Conservation (phyloP, 2,888 invertebrate species). For the Tyria jacobaeae region DNA sequence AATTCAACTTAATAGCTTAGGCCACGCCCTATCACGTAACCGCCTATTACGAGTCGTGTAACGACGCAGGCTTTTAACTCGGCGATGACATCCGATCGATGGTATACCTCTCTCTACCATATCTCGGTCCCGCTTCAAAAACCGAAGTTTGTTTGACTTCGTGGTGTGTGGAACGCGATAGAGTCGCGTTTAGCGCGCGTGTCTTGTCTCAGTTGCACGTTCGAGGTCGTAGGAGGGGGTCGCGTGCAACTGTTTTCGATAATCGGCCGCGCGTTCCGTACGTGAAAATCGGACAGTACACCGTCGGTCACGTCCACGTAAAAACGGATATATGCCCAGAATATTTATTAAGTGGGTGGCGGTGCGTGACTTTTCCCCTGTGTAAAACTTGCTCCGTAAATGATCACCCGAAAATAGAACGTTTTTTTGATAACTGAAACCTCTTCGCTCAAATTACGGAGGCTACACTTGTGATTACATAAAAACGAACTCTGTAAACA, state of each 20-base stretch:
- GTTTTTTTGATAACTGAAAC: conserved; percentile 80
- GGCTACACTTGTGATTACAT: conserved; percentile 47
- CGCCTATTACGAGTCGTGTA: conserved; percentile 86
- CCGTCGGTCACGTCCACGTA: conserved; percentile 85
- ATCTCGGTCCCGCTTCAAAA: conserved; percentile 67
- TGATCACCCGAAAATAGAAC: conserved; percentile 79
- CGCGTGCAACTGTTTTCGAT: conserved; percentile 86
- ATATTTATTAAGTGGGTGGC: conserved; percentile 88
- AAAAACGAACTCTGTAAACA: conserved; percentile 43
- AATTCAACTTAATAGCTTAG: conserved; percentile 84
- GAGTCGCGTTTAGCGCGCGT: conserved; percentile 85
- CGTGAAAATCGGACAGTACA: conserved; percentile 86
- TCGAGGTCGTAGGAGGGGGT: conserved; percentile 83
- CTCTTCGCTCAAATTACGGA: conserved; percentile 57
- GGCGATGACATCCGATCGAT: conserved; percentile 81
- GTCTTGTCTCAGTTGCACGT: conserved; percentile 85
- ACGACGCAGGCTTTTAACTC: conserved; percentile 86
- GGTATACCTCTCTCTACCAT: conserved; percentile 62
- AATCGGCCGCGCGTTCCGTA: conserved; percentile 86
- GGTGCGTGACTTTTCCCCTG: conserved; percentile 86
- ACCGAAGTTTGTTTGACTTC: conserved; percentile 65
- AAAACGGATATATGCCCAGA: conserved; percentile 88
- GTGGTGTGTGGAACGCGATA: conserved; percentile 79
- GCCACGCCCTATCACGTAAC: conserved; percentile 87
- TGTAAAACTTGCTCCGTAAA: conserved; percentile 81